Base-by-base conservation (phyloP, 2,797 vertebrate species). In the Acanthurus leucopareius region DNA sequence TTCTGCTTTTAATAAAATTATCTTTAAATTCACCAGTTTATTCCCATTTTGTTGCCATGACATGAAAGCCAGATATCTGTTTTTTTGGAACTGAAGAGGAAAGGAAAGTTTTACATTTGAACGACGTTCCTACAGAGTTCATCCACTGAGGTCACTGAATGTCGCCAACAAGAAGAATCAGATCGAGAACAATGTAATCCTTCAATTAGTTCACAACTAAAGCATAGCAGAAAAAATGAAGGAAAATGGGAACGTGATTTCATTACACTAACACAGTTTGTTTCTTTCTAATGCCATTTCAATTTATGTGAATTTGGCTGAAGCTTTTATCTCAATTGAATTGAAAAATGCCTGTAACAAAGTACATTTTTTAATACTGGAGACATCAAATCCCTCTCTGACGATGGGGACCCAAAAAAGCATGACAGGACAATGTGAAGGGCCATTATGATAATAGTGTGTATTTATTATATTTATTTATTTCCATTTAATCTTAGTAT, bases 241-340 rank as follows among this genome's bases (percentile, higher is more conserved):
- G 52, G 51, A 58, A 72, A 82, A 62, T 19, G 32, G 32, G 3
- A 0, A 38, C 4, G 2, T 52, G 22, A 76, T 80, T 79, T 82
- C 64, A 82, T 82, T 77, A 54, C 38, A 56, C 22, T 76, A 73
- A 75, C 53, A 47, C 19, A 9, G 19, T 48, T 78, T 64, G 28
- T 71, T 52, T 72, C 28, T 17, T 56, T 52, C 61, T 71, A 61
- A 79, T 84, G 69, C 17, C 42, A 44, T 76, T 84, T 82, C 67
- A 80, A 45, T 79, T 77, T 16, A 67, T 72, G 22, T 71, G 38
- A 75, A 70, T 79, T 77, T 80, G 70, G 40, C 6, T 1, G 7
- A 79, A 73, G 81, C 73, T 86, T 88, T 91, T 81, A 84, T 80
- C 75, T 78, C 42, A 79, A 88, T 79, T 84, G 47, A 71, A 64